Evolutionary conservation across 2,113 vertebrate genomes (phyloP).

Genomic region (Varanus salvator): DNA sequence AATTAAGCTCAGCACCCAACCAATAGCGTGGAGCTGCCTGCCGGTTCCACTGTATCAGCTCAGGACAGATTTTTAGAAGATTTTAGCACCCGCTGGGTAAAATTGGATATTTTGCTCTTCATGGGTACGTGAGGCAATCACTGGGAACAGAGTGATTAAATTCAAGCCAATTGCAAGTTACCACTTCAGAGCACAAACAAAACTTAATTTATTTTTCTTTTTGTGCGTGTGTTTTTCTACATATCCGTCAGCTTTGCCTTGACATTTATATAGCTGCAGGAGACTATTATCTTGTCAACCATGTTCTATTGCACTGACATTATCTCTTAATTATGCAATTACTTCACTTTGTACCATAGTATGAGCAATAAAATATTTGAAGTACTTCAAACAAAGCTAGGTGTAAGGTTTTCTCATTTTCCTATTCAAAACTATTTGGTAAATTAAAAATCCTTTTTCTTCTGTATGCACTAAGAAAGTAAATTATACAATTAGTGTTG

Average conservation of each 20-base stretch:
- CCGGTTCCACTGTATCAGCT: background rate
- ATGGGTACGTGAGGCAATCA: background rate
- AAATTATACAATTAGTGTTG: constrained; percentile 46
- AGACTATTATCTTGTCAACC: constrained; percentile 79
- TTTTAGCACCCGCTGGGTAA: background rate
- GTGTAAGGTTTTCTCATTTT: constrained; percentile 48
- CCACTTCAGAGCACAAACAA: constrained; percentile 55
- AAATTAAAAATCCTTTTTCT: constrained; percentile 44
- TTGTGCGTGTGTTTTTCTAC: constrained; percentile 54
- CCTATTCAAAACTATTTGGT: constrained; percentile 56
- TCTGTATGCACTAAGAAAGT: constrained; percentile 21
- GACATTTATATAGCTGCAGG: constrained; percentile 72
- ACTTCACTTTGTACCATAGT: constrained; percentile 75
- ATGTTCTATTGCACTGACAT: constrained; percentile 76
- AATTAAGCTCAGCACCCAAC: background rate
- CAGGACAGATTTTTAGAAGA: background rate
- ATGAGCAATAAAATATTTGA: constrained; percentile 74
- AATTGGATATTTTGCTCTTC: constrained; percentile 2
- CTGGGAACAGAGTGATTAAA: constrained; percentile 15
- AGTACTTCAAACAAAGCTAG: constrained; percentile 68
- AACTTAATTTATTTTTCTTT: constrained; percentile 59
- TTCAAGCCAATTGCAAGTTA: constrained; percentile 49
- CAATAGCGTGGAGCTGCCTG: background rate
- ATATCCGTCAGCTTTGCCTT: constrained; percentile 65
- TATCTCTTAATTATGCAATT: constrained; percentile 83